Percentiles rank a stretch among this genome's conserved stretches.
Evolutionary conservation across 2,888 invertebrate genomes (phyloP).

Genomic region (Ametastegia equiseti): DNA sequence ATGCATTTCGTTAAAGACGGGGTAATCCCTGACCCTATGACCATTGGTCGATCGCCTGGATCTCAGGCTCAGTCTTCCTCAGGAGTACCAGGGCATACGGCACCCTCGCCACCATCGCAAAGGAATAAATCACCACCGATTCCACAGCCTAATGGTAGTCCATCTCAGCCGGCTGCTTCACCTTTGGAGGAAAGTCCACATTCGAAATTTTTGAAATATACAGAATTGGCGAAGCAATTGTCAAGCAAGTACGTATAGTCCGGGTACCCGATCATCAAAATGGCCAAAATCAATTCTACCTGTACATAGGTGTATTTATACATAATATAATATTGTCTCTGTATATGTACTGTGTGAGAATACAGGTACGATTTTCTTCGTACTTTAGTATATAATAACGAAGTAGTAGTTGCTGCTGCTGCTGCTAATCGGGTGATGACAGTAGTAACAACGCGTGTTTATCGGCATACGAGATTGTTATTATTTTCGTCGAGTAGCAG

Average conservation of each 20-base stretch:
- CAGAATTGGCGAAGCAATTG: conserved; percentile 98
- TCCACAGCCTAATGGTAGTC: conserved; percentile 74
- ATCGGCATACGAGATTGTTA: conserved; percentile 20
- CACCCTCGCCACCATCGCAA: conserved; percentile 77
- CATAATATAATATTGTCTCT: conserved; percentile 35
- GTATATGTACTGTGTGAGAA: neutral
- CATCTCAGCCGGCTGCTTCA: conserved; percentile 77
- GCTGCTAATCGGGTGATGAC: conserved; percentile 10
- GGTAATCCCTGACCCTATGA: conserved; percentile 87
- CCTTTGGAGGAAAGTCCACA: conserved; percentile 91
- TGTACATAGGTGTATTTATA: conserved; percentile 76
- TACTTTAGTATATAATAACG: no score
- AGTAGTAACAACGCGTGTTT: neutral
- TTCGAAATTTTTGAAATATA: conserved; percentile 98
- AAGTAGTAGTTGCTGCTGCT: neutral
- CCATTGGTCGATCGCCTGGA: conserved; percentile 76
- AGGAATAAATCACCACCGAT: conserved; percentile 78
- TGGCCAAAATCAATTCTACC: conserved; percentile 68
- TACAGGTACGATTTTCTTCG: no score
- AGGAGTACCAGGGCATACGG: conserved; percentile 66
- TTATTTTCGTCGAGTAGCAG: conserved; percentile 24
- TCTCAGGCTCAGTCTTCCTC: conserved; percentile 76
- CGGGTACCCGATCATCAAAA: conserved; percentile 64
- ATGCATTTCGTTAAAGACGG: conserved; percentile 97
- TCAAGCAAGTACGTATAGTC: conserved; percentile 96